A percentile compares a stretch with the other conserved stretches of the same genome.
phyloP scores from a whole-genome alignment of 2,888 invertebrate species.

The Lepidochrysops patricia region DNA sequence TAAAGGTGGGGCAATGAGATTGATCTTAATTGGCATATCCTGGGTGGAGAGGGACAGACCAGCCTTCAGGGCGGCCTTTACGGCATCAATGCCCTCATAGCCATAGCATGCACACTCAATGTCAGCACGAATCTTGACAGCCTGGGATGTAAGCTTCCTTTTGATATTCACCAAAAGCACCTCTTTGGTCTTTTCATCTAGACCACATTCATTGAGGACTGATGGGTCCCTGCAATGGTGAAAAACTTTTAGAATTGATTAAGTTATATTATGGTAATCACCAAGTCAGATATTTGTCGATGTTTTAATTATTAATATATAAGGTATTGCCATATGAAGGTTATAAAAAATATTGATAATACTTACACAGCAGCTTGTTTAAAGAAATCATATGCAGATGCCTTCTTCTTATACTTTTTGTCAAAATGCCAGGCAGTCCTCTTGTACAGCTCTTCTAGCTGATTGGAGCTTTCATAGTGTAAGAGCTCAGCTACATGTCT shows the following conservation, averaged over 20 bases:
- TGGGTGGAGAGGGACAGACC: constrained; percentile 93
- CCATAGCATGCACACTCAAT: constrained; percentile 72
- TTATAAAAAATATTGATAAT: neutral
- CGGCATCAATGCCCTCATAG: constrained; percentile 99
- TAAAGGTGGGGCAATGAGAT: constrained; percentile 97
- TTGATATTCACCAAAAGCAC: constrained; percentile 95
- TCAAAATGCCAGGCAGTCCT: constrained; percentile 99
- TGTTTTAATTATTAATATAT: too few species aligned
- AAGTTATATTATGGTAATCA: too few species aligned
- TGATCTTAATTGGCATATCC: constrained; percentile 97
- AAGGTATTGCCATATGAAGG: too few species aligned
- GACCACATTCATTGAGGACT: constrained; percentile 95
- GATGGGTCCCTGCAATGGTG: constrained; percentile 86
- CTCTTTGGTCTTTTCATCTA: constrained; percentile 93
- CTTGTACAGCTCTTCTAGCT: constrained; percentile 94
- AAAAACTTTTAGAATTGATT: neutral
- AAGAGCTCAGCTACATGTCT: constrained; percentile 97
- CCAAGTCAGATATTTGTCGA: too few species aligned
- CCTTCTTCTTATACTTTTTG: constrained; percentile 95
- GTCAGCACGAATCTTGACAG: constrained; percentile 62
- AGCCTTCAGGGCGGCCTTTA: constrained; percentile 91
- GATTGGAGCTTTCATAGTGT: constrained; percentile 91
- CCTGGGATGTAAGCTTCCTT: constrained; percentile 94
- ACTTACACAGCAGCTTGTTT: constrained; percentile 97
- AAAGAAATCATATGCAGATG: constrained; percentile 97